phyloP scores from a whole-genome alignment of 2,113 vertebrate genomes.

The Hydrolagus affinis region DNA sequence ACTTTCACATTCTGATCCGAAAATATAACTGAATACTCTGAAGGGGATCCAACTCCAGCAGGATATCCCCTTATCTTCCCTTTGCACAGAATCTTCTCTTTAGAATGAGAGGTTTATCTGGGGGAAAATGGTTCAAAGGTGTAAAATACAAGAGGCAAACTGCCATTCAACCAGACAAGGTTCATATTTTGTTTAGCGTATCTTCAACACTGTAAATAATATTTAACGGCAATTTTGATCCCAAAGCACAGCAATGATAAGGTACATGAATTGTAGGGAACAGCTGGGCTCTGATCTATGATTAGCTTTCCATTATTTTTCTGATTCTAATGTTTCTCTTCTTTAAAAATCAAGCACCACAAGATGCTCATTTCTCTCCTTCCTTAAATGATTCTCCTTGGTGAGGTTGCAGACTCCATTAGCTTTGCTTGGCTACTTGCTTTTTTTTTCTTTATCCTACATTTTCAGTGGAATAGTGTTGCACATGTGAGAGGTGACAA shows the following conservation, averaged over 20 bases:
- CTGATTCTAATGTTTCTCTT: too few species aligned
- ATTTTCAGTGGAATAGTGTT: not conserved
- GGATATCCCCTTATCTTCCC: not conserved
- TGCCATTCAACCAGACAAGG: too few species aligned
- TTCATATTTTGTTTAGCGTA: too few species aligned
- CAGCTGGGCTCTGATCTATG: too few species aligned
- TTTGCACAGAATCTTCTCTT: not conserved
- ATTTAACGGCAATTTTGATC: not conserved
- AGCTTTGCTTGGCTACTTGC: not conserved
- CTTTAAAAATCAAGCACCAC: too few species aligned
- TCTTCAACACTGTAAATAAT: not conserved
- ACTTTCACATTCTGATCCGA: not conserved
- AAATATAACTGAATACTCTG: not conserved
- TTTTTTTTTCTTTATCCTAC: not conserved
- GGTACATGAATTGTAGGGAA: not conserved
- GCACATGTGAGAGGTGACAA: not conserved
- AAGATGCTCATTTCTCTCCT: not conserved
- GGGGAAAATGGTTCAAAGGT: not conserved
- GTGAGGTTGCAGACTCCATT: not conserved
- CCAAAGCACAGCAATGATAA: not conserved
- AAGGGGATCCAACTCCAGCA: not conserved
- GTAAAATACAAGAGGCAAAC: not conserved
- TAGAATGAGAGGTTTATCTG: not conserved
- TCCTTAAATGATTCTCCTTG: not conserved
- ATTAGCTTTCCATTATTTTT: too few species aligned